A percentile compares a stretch with the other conserved stretches of the same genome.
These are phyloP conservation scores for Pyrocoelia pectoralis DNA, from an alignment of 2,888 invertebrate genomes.

Conservation along the genomic window DNA sequence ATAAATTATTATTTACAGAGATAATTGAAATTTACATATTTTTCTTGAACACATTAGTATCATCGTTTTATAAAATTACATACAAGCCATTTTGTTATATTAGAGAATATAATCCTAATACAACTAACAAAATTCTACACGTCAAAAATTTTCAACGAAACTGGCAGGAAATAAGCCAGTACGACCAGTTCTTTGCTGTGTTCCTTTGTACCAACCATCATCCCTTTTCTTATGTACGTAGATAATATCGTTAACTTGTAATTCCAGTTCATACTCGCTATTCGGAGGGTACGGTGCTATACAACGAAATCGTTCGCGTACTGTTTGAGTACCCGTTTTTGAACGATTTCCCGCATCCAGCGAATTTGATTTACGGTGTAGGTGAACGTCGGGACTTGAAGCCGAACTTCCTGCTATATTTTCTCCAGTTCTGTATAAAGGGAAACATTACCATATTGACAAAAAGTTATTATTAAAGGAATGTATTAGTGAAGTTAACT, in stretches of 20 bases:
- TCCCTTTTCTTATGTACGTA: conserved; percentile 91
- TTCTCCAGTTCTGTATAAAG: conserved; percentile 46
- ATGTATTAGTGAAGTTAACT: no score
- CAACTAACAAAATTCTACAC: conserved; percentile 15
- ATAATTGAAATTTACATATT: conserved; percentile 15
- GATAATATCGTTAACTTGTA: conserved; percentile 90
- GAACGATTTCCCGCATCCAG: conserved; percentile 71
- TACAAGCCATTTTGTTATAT: conserved; percentile 21
- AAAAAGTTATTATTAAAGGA: no score
- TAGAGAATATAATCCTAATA: conserved; percentile 19
- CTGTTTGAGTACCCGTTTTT: conserved; percentile 54
- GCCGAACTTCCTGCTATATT: conserved; percentile 53
- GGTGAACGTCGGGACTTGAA: conserved; percentile 58
- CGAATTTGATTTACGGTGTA: conserved; percentile 85
- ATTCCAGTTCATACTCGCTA: conserved; percentile 89
- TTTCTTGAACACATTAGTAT: conserved; percentile 35
- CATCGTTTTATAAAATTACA: conserved; percentile 25
- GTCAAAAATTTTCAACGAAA: conserved; percentile 73
- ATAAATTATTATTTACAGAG: conserved; percentile 18
- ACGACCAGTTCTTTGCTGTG: conserved; percentile 86
- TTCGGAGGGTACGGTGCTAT: conserved; percentile 95
- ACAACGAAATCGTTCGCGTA: conserved; percentile 77
- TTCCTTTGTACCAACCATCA: conserved; percentile 96
- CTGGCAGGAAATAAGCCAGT: conserved; percentile 95
- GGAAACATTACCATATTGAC: background rate